Evolutionary conservation across 2,113 vertebrate genomes (phyloP).

Genomic region (Plectropomus leopardus): DNA sequence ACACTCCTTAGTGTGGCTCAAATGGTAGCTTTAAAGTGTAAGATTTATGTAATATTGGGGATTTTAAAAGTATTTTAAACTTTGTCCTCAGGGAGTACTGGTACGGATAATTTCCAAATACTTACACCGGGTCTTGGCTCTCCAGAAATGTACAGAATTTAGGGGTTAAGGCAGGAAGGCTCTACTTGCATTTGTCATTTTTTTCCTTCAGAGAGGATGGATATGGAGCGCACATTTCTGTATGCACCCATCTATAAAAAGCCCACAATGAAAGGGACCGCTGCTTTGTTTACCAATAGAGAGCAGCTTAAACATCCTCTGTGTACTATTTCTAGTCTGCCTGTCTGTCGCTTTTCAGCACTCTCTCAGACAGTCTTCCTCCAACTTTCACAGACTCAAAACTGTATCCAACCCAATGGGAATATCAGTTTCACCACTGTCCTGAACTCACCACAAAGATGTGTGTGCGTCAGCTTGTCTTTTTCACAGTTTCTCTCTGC

Average conservation of each 20-base stretch:
- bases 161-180: not conserved
- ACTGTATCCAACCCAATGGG: not conserved
- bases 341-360: not conserved
- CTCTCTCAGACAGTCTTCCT: not conserved
- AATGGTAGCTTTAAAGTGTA: not conserved
- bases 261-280: slow-evolving; percentile 25
- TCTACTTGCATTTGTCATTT: not conserved
- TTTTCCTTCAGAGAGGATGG: slow-evolving; percentile 3
- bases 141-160: not conserved
- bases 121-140: not conserved
- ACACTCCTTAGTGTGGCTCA: not conserved
- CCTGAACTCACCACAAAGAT: not conserved
- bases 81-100: not conserved
- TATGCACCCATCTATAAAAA: slow-evolving; percentile 51
- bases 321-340: slow-evolving; percentile 24
- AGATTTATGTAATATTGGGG: not conserved
- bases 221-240: slow-evolving; percentile 12
- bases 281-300: slow-evolving; percentile 60
- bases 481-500: not conserved
- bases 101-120: not conserved
- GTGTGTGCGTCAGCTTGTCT: not conserved
- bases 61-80: not conserved
- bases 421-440: slow-evolving; percentile 5
- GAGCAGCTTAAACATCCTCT: slow-evolving; percentile 21
- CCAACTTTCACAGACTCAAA: slow-evolving; percentile 5